Evolutionary conservation across 2,113 vertebrate genomes (phyloP).

Genomic region (Epinephelus lanceolatus): DNA sequence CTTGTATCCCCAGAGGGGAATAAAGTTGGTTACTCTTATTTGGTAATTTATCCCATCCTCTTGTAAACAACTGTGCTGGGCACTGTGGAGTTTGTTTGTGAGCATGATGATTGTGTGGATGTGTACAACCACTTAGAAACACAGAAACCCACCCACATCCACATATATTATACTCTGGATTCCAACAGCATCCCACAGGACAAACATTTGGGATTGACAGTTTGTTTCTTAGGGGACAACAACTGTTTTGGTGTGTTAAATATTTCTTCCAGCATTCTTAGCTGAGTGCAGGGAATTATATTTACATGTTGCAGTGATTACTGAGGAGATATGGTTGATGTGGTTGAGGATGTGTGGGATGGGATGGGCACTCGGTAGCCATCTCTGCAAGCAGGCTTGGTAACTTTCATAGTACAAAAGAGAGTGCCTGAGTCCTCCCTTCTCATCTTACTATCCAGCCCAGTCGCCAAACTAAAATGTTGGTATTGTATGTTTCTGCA

Average conservation of each 20-base stretch:
- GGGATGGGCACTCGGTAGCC: background rate
- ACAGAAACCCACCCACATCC: conserved; percentile 18
- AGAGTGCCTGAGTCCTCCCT: background rate
- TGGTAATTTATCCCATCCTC: conserved; percentile 76
- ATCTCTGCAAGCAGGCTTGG: conserved; percentile 1
- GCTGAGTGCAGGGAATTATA: conserved; percentile 23
- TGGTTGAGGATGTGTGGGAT: conserved; percentile 16
- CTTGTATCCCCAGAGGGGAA: conserved; percentile 61
- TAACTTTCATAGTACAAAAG: conserved; percentile 1
- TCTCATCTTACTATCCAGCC: background rate
- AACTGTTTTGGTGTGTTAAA: conserved; percentile 24
- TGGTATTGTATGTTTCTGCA: too few species aligned
- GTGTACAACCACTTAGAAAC: conserved; percentile 37
- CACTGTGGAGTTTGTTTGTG: conserved; percentile 51
- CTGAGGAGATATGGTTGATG: conserved; percentile 25
- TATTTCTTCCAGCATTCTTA: conserved; percentile 28
- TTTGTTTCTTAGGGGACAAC: conserved; percentile 32
- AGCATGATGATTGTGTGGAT: conserved; percentile 39
- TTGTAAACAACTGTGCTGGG: conserved; percentile 76
- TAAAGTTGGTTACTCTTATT: conserved; percentile 80
- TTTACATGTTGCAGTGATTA: conserved; percentile 26
- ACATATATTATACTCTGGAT: conserved; percentile 18
- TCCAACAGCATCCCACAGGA: conserved; percentile 3
- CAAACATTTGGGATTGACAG: conserved; percentile 8
- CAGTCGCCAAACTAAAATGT: too few species aligned